Evolutionary conservation across 2,113 vertebrate genomes (phyloP).

Genomic region (Tachysurus fulvidraco): DNA sequence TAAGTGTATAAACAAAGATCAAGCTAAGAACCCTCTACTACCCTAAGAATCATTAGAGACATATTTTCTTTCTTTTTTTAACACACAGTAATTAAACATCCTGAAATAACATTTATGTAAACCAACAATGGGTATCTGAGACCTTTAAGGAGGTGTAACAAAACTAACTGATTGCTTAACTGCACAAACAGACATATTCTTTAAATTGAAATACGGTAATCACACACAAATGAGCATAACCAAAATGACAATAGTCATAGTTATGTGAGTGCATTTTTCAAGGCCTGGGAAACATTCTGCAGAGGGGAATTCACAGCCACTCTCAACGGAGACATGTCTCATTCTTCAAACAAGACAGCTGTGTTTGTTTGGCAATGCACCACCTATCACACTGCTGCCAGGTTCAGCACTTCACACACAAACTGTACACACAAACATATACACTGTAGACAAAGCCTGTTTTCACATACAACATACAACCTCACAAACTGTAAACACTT

Average conservation of each 20-base stretch:
- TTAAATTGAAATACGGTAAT: background rate
- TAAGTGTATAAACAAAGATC: background rate
- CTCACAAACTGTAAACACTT: conserved; percentile 25
- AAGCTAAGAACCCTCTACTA: background rate
- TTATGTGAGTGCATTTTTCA: background rate
- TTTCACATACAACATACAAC: conserved; percentile 4
- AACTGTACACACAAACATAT: conserved; percentile 14
- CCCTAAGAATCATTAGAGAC: background rate
- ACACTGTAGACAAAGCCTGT: conserved; percentile 30
- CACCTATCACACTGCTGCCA: conserved; percentile 57
- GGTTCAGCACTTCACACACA: conserved; percentile 25
- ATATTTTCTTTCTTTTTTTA: conserved; percentile 49
- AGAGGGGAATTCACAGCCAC: conserved; percentile 37
- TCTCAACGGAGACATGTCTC: conserved; percentile 41
- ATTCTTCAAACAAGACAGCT: conserved; percentile 47
- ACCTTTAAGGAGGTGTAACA: background rate
- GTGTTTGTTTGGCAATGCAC: conserved; percentile 58
- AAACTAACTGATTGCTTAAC: conserved; percentile 38
- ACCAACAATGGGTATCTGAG: conserved; percentile 9
- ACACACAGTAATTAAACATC: conserved; percentile 55
- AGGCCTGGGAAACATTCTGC: conserved; percentile 40
- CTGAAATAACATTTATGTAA: conserved; percentile 44
- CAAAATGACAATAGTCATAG: background rate
- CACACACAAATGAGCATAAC: background rate
- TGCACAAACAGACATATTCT: conserved; percentile 14